Conservation (phyloP, 2,797 vertebrate species). For the Limnodromus scolopaceus region DNA sequence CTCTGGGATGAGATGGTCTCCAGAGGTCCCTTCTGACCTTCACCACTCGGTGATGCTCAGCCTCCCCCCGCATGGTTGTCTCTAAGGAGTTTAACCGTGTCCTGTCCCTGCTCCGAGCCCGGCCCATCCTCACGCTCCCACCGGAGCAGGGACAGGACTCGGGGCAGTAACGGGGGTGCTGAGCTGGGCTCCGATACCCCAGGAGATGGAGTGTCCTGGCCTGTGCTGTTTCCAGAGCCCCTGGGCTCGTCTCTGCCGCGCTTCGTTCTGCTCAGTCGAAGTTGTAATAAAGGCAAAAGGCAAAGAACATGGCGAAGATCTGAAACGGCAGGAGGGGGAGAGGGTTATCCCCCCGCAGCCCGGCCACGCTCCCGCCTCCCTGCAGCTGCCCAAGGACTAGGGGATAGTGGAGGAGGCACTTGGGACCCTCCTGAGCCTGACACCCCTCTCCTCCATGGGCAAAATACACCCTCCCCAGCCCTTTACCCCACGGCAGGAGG, state of each 20-base stretch:
- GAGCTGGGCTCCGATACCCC: rapidly evolving
- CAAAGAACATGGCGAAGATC: conserved; percentile 71
- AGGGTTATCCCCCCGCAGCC: not conserved
- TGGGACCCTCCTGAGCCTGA: not conserved
- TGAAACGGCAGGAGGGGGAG: not conserved
- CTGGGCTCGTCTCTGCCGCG: rapidly evolving
- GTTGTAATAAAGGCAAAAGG: conserved; percentile 72
- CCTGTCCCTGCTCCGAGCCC: not conserved
- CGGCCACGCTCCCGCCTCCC: rapidly evolving
- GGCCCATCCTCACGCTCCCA: rapidly evolving
- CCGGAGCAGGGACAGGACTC: not conserved
- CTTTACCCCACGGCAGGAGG: rapidly evolving
- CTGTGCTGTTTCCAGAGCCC: not conserved
- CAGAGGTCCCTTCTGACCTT: not conserved
- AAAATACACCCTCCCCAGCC: no score
- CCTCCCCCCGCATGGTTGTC: rapidly evolving
- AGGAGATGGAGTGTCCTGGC: rapidly evolving
- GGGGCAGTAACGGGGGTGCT: rapidly evolving
- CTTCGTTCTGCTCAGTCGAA: conserved; percentile 40
- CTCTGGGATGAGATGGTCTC: not conserved
- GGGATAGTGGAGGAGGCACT: rapidly evolving
- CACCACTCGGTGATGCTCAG: rapidly evolving
- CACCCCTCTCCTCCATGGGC: not conserved
- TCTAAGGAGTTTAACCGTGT: not conserved
- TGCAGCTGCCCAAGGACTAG: rapidly evolving